Evolutionary conservation across 2,888 invertebrate genomes (phyloP).

Genomic region (Cancer borealis): DNA sequence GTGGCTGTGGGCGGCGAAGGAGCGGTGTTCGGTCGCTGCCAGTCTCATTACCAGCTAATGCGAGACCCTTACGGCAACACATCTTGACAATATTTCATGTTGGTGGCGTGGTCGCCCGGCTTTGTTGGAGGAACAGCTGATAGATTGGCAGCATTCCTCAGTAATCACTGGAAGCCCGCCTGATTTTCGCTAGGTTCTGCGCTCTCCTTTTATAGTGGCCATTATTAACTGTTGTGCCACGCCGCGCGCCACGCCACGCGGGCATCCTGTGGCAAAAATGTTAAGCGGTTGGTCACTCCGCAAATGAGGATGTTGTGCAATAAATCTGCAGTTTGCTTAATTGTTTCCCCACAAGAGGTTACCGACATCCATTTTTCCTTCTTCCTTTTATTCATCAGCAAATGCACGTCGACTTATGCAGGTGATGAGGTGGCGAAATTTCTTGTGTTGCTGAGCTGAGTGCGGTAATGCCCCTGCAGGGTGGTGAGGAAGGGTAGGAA

Average conservation of each 20-base stretch:
- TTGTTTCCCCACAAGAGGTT: neutral
- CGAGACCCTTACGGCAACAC: conserved; percentile 64
- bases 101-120: conserved; percentile 58
- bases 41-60: conserved; percentile 69
- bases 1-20: conserved; percentile 22
- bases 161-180: conserved; percentile 68
- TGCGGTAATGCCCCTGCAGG: neutral
- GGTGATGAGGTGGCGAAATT: conserved; percentile 7
- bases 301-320: conserved; percentile 25
- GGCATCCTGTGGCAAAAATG: conserved; percentile 48
- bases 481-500: neutral
- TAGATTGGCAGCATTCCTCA: conserved; percentile 67
- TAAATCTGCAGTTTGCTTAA: conserved; percentile 33
- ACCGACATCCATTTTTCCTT: conserved; percentile 15
- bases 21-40: conserved; percentile 58
- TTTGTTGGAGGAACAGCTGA: conserved; percentile 68
- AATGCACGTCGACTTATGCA: conserved; percentile 9
- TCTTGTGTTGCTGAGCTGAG: neutral
- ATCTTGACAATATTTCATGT: conserved; percentile 62
- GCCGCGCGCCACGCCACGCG: conserved; percentile 21
- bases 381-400: conserved; percentile 4
- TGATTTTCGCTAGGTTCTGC: conserved; percentile 62
- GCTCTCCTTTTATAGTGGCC: conserved; percentile 61
- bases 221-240: conserved; percentile 64
- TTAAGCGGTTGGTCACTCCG: conserved; percentile 47